Evolutionary conservation across 2,113 vertebrate genomes (phyloP).

Genomic region (Globicephala melas): DNA sequence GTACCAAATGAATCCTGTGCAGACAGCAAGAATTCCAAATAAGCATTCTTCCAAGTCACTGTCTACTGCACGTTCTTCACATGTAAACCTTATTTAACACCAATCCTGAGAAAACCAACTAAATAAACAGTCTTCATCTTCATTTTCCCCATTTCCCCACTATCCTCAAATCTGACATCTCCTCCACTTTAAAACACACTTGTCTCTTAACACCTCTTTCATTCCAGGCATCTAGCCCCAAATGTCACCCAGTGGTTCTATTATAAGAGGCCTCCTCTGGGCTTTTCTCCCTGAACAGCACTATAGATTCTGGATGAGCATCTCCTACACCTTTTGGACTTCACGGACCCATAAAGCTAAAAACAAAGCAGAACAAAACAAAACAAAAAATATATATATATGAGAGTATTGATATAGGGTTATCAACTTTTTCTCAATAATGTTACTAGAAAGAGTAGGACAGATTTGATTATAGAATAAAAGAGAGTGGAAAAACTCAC

Average conservation of each 20-base stretch:
- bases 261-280: background rate
- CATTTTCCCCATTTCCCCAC: background rate
- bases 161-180: background rate
- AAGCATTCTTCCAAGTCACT: background rate
- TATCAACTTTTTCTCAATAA: background rate
- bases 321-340: background rate
- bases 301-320: background rate
- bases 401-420: background rate
- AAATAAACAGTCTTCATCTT: background rate
- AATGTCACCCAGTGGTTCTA: background rate
- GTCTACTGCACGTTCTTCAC: background rate
- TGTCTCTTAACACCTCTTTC: background rate
- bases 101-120: background rate
- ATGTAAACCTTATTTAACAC: background rate
- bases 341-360: background rate
- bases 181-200: background rate
- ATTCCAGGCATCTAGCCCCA: too few species aligned
- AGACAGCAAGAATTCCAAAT: background rate
- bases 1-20: background rate
- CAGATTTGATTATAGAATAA: background rate
- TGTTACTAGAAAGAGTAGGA: background rate
- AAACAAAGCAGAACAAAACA: background rate
- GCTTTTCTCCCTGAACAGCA: background rate
- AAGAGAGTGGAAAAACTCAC: background rate
- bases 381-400: background rate